Evolutionary conservation across 2,888 invertebrate genomes (phyloP), one percentile per base, ranked within the genome.

Genomic region (Dinocampus coccinellae): DNA sequence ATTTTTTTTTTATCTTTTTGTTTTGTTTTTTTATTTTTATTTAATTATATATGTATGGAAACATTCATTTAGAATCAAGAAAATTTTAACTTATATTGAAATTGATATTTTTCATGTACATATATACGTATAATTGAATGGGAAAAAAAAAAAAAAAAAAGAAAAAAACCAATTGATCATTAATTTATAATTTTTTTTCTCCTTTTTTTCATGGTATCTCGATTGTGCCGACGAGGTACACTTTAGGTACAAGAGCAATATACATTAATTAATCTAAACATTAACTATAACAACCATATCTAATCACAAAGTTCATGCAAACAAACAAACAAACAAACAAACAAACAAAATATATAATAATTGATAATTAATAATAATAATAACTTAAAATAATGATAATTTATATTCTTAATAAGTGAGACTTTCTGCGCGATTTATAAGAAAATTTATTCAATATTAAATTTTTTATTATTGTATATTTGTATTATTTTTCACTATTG

Each of bases 291-390:
- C 69, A 79, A 81, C 71, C 78, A 78, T 78, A 80, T 78, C 79
- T 79, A 81, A 82, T 80, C 81, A 81, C 79, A 79, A 78, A 81
- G 79, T 77, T n/a, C 75, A 77, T 77, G 73, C 75, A 70, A 74
- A 74, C 71, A 74, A 74, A 16, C 47, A 47, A 47, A 47, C 16
- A 6, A 47, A n/a, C 7, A 20, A 1, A 47, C 16, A 7, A 47
- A 47, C 16, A 20, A 47, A 16, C 3, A 47, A 16, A 47, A n/a
- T 47, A 73, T n/a, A 71, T 69, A 64, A 73, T 69, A 67, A 70
- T 57, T n/a, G n/a, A n/a, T n/a, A n/a, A 36, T 7, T 47, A 20
- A 47, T 47, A 20, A 11, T 61, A 64, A 47, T 64, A 29, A 29
- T 29, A 29, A 29, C 7, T 57, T 24, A 20, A n/a, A 20, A 47